Base-by-base conservation (phyloP, 2,888 invertebrate species). In the Eumerus sabulonum region DNA sequence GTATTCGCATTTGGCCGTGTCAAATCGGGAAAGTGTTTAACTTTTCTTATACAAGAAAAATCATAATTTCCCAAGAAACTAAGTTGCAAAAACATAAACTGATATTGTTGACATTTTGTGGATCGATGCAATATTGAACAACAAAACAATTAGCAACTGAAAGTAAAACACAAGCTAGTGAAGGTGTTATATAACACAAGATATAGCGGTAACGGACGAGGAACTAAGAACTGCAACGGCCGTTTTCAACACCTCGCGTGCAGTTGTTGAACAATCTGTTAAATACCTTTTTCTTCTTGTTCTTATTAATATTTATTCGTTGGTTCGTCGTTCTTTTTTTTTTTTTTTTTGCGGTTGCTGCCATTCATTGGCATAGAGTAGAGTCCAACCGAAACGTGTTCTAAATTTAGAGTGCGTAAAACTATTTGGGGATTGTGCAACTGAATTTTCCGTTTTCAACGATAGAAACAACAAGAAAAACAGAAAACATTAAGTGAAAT, bases 341-440 rank as follows among this genome's bases (percentile, higher is more conserved):
- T 40, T n/a, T n/a, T 40, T 3, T 3, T n/a, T 40, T 40, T 11
- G 40, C 11, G 40, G 3, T 11, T 40, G 40, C 12, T 40, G 16
- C 40, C 45, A 53, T 13, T 27, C 19, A 66, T 56, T 66, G 40
- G 38, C 27, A 42, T 47, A 50, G 27, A 38, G 76, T 56, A 50
- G 17, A 16, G 35, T 27, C 27, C 27, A 27, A 27, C 7, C 2
- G 27, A 27, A 7, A 27, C 27, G 27, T 74, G 35, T 63, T 79
- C 74, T 79, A 70, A 64, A 74, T 59, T 64, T 70, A 70, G 60
- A 63, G 45, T 36, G 35, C 38, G 48, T 59, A 38, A 74, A 59
- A 27, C 54, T 74, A 70, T 74, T 79, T 74, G 54, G 53, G 68
- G 59, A 74, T 70, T 74, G 79, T 74, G 79, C 68, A 74, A 79